These are phyloP conservation scores for Planococcus citri DNA, from an alignment of 1,140 invertebrate species.

Conservation along the genomic window DNA sequence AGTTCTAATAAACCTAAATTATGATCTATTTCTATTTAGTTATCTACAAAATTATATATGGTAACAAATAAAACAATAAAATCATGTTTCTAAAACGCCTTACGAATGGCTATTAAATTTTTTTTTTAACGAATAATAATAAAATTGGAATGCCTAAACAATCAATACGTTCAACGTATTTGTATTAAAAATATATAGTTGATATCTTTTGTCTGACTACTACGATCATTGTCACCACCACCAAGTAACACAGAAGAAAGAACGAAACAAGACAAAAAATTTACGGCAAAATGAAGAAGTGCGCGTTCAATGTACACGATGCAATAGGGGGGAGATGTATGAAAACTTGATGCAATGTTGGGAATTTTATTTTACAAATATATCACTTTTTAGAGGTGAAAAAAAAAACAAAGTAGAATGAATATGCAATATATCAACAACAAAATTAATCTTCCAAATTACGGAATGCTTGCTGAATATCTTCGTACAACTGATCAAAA, in stretches of 20 bases:
- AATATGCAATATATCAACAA: background rate
- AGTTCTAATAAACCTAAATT: background rate
- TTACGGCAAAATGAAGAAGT: background rate
- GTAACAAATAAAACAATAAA: background rate
- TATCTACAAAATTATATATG: background rate
- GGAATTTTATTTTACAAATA: background rate
- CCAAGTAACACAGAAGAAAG: background rate
- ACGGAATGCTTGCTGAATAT: conserved; percentile 92
- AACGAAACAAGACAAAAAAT: background rate
- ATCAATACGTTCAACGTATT: background rate
- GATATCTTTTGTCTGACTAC: background rate
- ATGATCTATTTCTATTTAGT: background rate
- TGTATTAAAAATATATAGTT: background rate
- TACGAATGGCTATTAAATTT: background rate
- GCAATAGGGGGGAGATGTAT: background rate
- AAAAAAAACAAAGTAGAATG: background rate
- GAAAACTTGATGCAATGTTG: background rate
- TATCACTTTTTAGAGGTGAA: background rate
- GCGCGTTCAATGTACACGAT: background rate
- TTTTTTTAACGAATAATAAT: background rate
- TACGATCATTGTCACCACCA: background rate
- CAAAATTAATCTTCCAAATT: conserved; percentile 89
- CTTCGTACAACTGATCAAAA: conserved; percentile 88
- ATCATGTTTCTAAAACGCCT: background rate
- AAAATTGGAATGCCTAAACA: background rate